Conservation (phyloP, 2,888 invertebrate genomes). For the Ischnura elegans region DNA sequence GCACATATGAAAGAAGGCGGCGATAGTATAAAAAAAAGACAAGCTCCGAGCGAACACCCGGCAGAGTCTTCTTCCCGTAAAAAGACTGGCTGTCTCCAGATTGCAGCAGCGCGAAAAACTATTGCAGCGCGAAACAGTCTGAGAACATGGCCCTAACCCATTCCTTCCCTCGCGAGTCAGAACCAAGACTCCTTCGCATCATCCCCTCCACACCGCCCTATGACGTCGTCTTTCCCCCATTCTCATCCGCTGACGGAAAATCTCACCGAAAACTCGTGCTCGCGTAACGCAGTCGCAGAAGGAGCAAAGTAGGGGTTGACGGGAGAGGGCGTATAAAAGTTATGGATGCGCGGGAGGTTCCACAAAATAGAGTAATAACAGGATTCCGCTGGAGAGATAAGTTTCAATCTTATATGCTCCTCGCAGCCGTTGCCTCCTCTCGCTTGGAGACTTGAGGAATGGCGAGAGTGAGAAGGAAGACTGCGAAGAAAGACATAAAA, state of each 20-base stretch:
- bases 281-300: background rate
- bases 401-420: constrained; percentile 22
- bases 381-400: constrained; percentile 29
- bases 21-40: background rate
- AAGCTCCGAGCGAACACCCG: background rate
- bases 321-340: constrained; percentile 5
- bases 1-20: background rate
- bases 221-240: background rate
- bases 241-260: background rate
- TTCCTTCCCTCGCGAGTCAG: background rate
- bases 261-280: background rate
- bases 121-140: background rate
- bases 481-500: background rate
- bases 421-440: background rate
- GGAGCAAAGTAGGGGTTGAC: background rate
- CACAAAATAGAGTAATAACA: constrained; percentile 34
- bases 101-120: constrained; percentile 6
- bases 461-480: background rate
- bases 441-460: background rate
- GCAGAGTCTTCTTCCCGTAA: background rate
- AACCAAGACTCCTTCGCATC: background rate
- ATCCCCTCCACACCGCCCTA: background rate
- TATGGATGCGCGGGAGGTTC: constrained; percentile 22
- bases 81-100: background rate
- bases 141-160: background rate